phyloP scores from a whole-genome alignment of 2,113 vertebrate genomes.

The Nycticebus coucang region DNA sequence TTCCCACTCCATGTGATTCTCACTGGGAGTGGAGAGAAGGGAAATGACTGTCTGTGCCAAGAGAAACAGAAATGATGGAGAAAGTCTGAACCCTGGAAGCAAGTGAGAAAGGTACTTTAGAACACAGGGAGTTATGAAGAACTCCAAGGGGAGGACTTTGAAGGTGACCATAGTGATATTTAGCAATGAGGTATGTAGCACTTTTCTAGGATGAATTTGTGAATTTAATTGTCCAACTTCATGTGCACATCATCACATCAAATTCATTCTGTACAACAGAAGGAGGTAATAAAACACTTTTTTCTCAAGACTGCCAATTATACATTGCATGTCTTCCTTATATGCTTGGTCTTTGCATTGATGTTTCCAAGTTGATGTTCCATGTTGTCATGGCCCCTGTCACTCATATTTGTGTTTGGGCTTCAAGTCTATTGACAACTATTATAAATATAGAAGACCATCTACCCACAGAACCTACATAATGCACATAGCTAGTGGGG shows the following conservation, averaged over 20 bases:
- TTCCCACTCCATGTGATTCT: not conserved
- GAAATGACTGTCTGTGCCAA: fast-evolving
- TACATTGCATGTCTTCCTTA: too few relatives aligned
- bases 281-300: not conserved
- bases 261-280: not conserved
- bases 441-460: not conserved
- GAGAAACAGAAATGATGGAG: not conserved
- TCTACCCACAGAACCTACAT: not conserved
- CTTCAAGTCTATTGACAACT: not conserved
- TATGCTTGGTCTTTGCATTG: not conserved
- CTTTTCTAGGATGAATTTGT: too few relatives aligned
- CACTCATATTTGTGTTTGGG: not conserved
- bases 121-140: not conserved
- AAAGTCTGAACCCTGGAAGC: not conserved
- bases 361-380: not conserved
- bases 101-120: not conserved
- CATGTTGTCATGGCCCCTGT: not conserved
- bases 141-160: not conserved
- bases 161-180: too few relatives aligned
- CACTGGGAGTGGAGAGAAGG: not conserved
- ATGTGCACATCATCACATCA: not conserved
- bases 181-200: too few relatives aligned
- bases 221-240: too few relatives aligned
- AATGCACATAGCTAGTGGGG: not conserved
- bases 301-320: not conserved